These are phyloP conservation scores for Steromphala cineraria DNA, from an alignment of 2,888 invertebrate species.

Conservation along the genomic window DNA sequence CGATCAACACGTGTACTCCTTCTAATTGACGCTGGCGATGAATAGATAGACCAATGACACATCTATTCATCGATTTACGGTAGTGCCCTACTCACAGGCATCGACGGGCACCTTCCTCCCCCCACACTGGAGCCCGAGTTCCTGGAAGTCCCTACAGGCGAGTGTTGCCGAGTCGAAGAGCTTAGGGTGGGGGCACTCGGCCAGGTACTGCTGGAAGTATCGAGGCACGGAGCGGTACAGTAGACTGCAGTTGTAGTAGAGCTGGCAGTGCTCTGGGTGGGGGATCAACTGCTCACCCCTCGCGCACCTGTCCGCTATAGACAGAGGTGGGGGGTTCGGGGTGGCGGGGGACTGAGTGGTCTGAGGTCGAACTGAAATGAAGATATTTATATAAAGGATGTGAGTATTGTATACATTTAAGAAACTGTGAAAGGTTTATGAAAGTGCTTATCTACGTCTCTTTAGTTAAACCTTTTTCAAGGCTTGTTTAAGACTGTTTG, in stretches of 20 bases:
- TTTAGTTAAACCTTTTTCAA: too few relatives aligned
- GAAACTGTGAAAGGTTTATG: too few relatives aligned
- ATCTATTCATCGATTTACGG: too few relatives aligned
- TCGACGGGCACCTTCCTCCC: neutral
- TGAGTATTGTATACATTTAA: too few relatives aligned
- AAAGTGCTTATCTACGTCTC: too few relatives aligned
- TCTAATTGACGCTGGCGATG: too few relatives aligned
- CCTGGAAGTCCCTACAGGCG: conserved; percentile 7
- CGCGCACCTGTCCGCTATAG: conserved; percentile 26
- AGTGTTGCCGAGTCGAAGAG: conserved; percentile 2
- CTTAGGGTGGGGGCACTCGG: conserved; percentile 26
- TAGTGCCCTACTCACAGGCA: conserved; percentile 28
- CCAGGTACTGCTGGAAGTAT: conserved; percentile 42
- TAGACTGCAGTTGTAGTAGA: conserved; percentile 56
- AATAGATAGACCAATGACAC: too few relatives aligned
- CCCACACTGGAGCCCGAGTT: conserved; percentile 23
- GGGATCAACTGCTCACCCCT: conserved; percentile 33
- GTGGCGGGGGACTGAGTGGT: neutral
- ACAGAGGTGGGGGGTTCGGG: neutral
- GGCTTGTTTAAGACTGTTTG: too few relatives aligned
- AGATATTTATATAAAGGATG: too few relatives aligned
- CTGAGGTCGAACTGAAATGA: too few relatives aligned
- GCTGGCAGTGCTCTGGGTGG: conserved; percentile 54
- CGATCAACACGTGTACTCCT: too few relatives aligned
- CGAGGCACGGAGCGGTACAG: conserved; percentile 32